A percentile compares a stretch with the other conserved stretches of the same genome.
Conservation (phyloP, 2,113 vertebrate species). For the Calonectris borealis region DNA sequence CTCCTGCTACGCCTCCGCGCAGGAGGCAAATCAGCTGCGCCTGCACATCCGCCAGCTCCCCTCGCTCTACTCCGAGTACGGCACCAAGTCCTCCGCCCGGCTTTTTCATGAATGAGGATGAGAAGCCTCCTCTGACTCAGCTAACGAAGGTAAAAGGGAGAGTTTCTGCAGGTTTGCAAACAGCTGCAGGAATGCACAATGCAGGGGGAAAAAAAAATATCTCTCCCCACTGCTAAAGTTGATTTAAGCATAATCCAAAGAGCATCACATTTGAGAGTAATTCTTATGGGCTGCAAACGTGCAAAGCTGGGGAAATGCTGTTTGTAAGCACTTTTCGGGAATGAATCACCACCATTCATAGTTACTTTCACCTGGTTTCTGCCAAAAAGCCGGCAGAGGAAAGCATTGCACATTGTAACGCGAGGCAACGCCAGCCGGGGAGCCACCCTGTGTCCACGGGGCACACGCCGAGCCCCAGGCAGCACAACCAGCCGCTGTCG, state of each 20-base stretch:
- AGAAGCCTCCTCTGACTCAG: neutral
- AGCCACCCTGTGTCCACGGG: rapidly evolving
- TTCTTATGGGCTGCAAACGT: neutral
- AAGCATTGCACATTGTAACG: rapidly evolving
- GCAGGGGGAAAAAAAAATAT: no score
- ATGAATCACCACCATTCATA: neutral
- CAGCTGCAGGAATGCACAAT: neutral
- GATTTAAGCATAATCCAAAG: neutral
- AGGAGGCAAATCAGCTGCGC: neutral
- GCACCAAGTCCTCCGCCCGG: neutral
- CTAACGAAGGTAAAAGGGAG: neutral
- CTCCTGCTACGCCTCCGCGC: neutral
- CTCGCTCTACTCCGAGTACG: neutral
- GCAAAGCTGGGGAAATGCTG: neutral
- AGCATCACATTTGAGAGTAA: rapidly evolving
- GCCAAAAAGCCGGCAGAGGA: neutral
- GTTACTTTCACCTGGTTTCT: neutral
- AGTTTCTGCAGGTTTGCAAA: neutral
- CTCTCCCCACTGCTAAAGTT: neutral
- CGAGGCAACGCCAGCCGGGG: rapidly evolving
- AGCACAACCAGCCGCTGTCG: rapidly evolving
- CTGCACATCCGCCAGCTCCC: neutral
- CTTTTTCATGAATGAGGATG: slow-evolving; percentile 15
- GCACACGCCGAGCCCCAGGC: rapidly evolving
- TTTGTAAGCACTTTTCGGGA: neutral